phyloP scores from a whole-genome alignment of 2,113 vertebrate species.

The Callopanchax toddi region DNA sequence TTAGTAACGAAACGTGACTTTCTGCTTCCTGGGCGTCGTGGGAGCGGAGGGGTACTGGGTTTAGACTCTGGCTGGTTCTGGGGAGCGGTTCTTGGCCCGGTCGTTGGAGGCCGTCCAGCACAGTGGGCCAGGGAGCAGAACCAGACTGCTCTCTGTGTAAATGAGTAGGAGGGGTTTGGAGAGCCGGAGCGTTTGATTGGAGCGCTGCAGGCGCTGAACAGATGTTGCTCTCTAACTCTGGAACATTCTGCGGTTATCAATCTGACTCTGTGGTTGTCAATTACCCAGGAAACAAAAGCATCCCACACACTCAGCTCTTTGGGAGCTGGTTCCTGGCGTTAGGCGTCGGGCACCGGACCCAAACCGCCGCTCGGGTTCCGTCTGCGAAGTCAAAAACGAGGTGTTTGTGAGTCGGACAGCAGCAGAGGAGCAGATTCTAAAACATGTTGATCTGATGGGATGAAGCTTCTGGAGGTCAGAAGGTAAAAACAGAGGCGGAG shows the following conservation, averaged over 20 bases:
- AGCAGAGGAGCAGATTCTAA: no score
- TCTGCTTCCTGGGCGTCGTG: constrained; percentile 32
- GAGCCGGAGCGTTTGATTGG: constrained; percentile 40
- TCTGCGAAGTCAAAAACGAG: no score
- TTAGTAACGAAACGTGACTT: constrained; percentile 56
- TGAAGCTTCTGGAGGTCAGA: no score
- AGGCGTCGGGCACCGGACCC: constrained; percentile 6
- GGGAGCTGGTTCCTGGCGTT: constrained; percentile 42
- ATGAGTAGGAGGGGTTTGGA: constrained; percentile 9
- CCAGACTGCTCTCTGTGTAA: constrained; percentile 27
- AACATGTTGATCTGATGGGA: no score
- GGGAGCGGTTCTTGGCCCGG: constrained; percentile 39
- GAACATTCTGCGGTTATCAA: constrained; percentile 85
- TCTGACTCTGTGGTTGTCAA: constrained; percentile 80
- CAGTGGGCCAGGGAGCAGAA: constrained; percentile 45
- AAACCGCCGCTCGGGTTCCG: no score
- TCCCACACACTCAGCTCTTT: constrained; percentile 57
- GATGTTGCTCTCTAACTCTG: constrained; percentile 79
- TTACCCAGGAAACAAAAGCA: constrained; percentile 74
- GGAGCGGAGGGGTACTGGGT: constrained; percentile 52
- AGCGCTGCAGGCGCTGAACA: constrained; percentile 65
- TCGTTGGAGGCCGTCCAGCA: constrained; percentile 53
- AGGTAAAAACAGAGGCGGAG: no score
- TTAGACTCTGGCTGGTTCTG: constrained; percentile 40
- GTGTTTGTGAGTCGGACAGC: no score